phyloP scores from a whole-genome alignment of 2,888 invertebrate species.

The Scaptomyza reducta region DNA sequence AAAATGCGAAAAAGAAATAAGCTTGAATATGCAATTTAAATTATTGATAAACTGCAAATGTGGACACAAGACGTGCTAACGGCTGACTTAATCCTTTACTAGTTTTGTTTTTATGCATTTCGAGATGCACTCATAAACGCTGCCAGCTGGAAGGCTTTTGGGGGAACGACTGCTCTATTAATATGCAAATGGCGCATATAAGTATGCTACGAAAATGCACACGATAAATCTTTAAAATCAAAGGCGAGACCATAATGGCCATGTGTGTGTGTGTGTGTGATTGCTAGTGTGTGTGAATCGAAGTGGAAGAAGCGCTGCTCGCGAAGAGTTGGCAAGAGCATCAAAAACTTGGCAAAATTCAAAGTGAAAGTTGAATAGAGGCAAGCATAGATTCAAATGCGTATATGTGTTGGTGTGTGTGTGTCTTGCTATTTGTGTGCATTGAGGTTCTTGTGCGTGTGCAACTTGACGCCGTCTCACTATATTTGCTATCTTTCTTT shows the following conservation, averaged over 20 bases:
- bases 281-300: conserved; percentile 22
- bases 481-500: conserved; percentile 16
- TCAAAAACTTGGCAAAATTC: conserved; percentile 70
- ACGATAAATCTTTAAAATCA: conserved; percentile 78
- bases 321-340: neutral
- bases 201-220: conserved; percentile 67
- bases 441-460: conserved; percentile 55
- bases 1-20: conserved; percentile 25
- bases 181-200: conserved; percentile 74
- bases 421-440: conserved; percentile 57
- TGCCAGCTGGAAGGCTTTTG: conserved; percentile 36
- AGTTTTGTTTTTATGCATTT: conserved; percentile 28
- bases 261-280: conserved; percentile 13
- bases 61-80: conserved; percentile 19
- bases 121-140: conserved; percentile 45
- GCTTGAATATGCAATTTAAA: conserved; percentile 62
- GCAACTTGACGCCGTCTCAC: conserved; percentile 52
- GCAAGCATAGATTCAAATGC: conserved; percentile 29
- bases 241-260: conserved; percentile 46
- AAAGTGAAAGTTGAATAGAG: conserved; percentile 72
- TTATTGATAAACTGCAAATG: conserved; percentile 61
- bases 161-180: conserved; percentile 56
- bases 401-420: conserved; percentile 15
- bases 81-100: neutral
- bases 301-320: conserved; percentile 12